Evolutionary conservation across 2,888 invertebrate species (phyloP), one percentile per base, ranked within the genome.

Genomic region (Lathronympha strigana): DNA sequence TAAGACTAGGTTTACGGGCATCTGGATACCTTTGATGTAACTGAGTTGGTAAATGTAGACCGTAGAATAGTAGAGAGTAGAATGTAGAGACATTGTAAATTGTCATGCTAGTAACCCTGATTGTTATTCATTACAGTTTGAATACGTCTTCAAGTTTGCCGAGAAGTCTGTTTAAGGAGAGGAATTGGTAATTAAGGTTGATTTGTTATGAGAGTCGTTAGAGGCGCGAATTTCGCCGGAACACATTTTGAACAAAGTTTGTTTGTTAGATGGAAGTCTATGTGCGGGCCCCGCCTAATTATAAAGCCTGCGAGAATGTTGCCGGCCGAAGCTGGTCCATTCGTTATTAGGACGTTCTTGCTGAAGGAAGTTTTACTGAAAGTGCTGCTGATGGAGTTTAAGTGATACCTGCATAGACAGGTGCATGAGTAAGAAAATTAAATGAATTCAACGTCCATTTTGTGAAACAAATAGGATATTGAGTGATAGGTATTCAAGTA

Each of bases 121-220:
- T 72, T 67, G 70, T 76, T 74, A 71, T 75, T 74, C 73, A 72
- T 74, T 74, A 74, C 78, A 81, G 78, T 80, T 81, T 68, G 71
- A 64, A 31, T 54, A 43, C 61, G 36, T 51, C 51, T 69, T 70
- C 70, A 69, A 81, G 72, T 75, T 80, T 72, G 69, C 70, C 67
- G 66, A 71, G 70, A 76, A 75, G 70, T 78, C 68, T 68, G 67
- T 57, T 53, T 69, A 78, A 81, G 77, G 76, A 76, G 76, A 76
- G 71, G 75, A 77, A 74, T 83, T 80, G 78, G 78, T 83, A 80
- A 82, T 83, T 78, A 78, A 79, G 76, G 81, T 82, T 79, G 78
- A 79, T 83, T 82, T 80, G 81, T 80, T 77, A 77, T 77, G 73
- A 70, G 72, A 79, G 75, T 80, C 78, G 81, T 84, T 78, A 80